A percentile compares a stretch with the other conserved stretches of the same genome.
Evolutionary conservation across 1,140 invertebrate species (phyloP).

Genomic region (Neotoxoptera formosana): DNA sequence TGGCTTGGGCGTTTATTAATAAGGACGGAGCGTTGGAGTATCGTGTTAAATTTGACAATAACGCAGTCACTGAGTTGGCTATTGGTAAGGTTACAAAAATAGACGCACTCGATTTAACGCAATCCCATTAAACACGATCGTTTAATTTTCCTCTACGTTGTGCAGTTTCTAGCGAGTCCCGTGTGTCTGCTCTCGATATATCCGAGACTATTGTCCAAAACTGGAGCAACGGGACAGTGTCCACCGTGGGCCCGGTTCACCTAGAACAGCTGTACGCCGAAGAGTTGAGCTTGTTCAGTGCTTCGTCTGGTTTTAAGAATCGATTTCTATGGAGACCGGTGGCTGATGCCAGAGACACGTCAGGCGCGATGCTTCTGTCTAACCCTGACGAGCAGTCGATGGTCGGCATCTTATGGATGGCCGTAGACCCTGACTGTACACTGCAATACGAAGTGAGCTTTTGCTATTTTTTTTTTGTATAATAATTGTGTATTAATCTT

Average conservation of each 20-base stretch:
- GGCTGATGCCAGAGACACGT: constrained; percentile 76
- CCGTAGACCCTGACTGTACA: constrained; percentile 81
- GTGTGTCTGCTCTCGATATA: constrained; percentile 38
- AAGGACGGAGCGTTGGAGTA: constrained; percentile 77
- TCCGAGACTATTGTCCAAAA: constrained; percentile 60
- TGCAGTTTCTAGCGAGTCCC: constrained; percentile 39
- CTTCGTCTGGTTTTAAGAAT: constrained; percentile 69
- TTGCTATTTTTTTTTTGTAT: constrained; percentile 58
- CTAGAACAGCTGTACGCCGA: constrained; percentile 82
- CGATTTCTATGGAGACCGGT: constrained; percentile 73
- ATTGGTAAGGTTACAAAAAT: constrained; percentile 50
- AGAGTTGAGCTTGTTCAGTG: constrained; percentile 77
- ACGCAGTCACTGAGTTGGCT: constrained; percentile 62
- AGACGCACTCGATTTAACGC: constrained; percentile 43
- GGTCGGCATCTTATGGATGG: constrained; percentile 82
- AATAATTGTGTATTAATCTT: neutral
- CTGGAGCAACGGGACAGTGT: constrained; percentile 73
- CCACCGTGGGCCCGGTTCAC: constrained; percentile 72
- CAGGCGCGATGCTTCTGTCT: constrained; percentile 72
- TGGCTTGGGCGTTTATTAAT: constrained; percentile 82
- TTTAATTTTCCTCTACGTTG: neutral
- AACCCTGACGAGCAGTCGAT: constrained; percentile 63
- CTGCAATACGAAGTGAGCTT: constrained; percentile 80
- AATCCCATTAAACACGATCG: constrained; percentile 27
- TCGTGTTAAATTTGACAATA: constrained; percentile 71